A percentile compares a stretch with the other conserved stretches of the same genome.
These are phyloP conservation scores for Ichneumoninae sp. DNA, from an alignment of 2,888 invertebrate genomes.

Conservation along the genomic window DNA sequence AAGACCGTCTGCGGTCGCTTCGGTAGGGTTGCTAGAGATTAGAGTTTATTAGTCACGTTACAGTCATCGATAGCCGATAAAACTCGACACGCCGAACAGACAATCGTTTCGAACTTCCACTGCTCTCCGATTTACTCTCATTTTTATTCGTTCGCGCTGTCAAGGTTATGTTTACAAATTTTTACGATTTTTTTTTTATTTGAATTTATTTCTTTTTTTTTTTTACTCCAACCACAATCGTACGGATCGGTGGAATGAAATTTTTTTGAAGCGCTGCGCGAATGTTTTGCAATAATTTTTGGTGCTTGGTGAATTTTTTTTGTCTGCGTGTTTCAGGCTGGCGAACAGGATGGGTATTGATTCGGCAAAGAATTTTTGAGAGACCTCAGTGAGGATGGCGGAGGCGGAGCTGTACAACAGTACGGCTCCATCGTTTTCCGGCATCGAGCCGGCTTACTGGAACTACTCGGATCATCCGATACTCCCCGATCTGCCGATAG, in stretches of 20 bases:
- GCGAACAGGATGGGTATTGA: slow-evolving; percentile 66
- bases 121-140: background rate
- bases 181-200: slow-evolving; percentile 5
- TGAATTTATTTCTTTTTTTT: background rate
- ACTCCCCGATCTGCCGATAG: slow-evolving; percentile 90
- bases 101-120: background rate
- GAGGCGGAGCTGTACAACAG: slow-evolving; percentile 74
- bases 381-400: slow-evolving; percentile 70
- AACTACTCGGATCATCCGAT: slow-evolving; percentile 87
- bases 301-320: background rate
- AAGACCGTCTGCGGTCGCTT: background rate
- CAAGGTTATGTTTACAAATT: slow-evolving; percentile 61
- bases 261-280: background rate
- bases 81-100: slow-evolving; percentile 1
- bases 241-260: background rate
- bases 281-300: background rate
- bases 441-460: slow-evolving; percentile 85
- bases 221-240: background rate
- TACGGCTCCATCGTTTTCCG: slow-evolving; percentile 77
- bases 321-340: slow-evolving; percentile 64
- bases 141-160: background rate
- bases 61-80: background rate
- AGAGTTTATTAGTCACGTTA: slow-evolving; percentile 4
- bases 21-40: background rate
- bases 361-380: slow-evolving; percentile 64